Evolutionary conservation across 2,888 invertebrate species (phyloP), one percentile per base, ranked within the genome.

Genomic region (Aspidiotus destructor): DNA sequence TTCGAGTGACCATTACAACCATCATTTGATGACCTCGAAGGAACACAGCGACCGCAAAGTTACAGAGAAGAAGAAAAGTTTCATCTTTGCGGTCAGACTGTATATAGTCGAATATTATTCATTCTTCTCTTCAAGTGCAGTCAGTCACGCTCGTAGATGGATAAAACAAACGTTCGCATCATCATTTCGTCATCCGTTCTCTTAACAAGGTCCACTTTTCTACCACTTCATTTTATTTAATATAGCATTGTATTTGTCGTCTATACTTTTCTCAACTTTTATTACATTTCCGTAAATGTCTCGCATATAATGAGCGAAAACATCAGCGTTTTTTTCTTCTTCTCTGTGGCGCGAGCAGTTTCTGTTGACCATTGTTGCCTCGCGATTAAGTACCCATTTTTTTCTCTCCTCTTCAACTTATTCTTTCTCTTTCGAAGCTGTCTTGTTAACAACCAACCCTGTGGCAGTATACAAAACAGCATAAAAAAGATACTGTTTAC

Each of bases 401-500:
- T 67, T 67, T 65, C 42, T 40, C n/a, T 17, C n/a, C 10, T 54
- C 55, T 13, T 8, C n/a, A 16, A 16, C 17, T 54, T 54, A 16
- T 48, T 52, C 17, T 52, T 54, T 54, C 17, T 58, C 40, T 42
- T 65, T 65, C 42, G 41, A 57, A 67, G 57, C 67, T 60, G 67
- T 67, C 67, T 67, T 58, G 67, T 67, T 67, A 67, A 67, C 67
- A 67, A 67, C 67, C 60, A 57, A 60, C 58, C 67, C 67, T 67
- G 58, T 67, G 67, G 67, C 67, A 67, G 60, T 60, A 60, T 58
- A 67, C 57, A 58, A 58, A 67, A 60, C 58, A 67, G 42, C 60
- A 67, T 67, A 67, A 67, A 64, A 64, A 65, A 65, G 57, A 65
- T 63, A 53, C 63, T 63, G 63, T 63, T 63, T 63, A 63, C 63